Evolutionary conservation across 2,113 vertebrate species (phyloP).

Genomic region (Hippocampus mohnikei): DNA sequence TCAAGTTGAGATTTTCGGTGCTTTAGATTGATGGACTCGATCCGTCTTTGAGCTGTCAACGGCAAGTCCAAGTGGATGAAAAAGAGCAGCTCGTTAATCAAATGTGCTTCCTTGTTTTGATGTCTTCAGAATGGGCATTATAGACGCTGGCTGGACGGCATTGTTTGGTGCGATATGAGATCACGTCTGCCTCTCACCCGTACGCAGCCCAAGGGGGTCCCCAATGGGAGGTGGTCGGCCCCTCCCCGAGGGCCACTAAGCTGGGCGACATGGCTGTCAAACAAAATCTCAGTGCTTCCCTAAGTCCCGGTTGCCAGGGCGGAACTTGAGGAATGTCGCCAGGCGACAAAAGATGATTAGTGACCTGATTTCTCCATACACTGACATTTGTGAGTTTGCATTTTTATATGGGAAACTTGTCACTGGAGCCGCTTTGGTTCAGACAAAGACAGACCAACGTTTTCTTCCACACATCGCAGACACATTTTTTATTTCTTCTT

Average conservation of each 20-base stretch:
- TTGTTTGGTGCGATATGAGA: constrained; percentile 36
- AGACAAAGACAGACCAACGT: constrained; percentile 21
- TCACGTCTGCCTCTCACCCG: constrained; percentile 26
- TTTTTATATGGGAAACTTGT: constrained; percentile 51
- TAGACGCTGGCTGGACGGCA: constrained; percentile 28
- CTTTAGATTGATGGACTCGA: constrained; percentile 7
- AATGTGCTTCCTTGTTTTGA: constrained; percentile 53
- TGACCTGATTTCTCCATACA: constrained; percentile 67
- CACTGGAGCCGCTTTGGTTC: constrained; percentile 30
- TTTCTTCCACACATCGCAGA: constrained; percentile 38
- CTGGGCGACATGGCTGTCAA: constrained; percentile 68
- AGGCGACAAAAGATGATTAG: constrained; percentile 74
- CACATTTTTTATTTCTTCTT: constrained; percentile 14
- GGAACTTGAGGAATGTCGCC: constrained; percentile 77
- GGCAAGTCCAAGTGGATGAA: constrained; percentile 22
- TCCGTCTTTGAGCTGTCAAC: constrained; percentile 43
- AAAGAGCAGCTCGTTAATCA: constrained; percentile 51
- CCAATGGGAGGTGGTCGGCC: constrained; percentile 38
- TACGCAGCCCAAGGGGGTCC: constrained; percentile 46
- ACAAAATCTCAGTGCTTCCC: constrained; percentile 71
- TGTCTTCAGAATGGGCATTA: constrained; percentile 30
- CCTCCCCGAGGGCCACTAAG: constrained; percentile 56
- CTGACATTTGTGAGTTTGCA: constrained; percentile 69
- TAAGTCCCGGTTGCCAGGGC: constrained; percentile 80
- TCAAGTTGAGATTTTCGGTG: constrained; percentile 9